phyloP scores from a whole-genome alignment of 2,797 vertebrate genomes.

The Corythornis leucogaster region DNA sequence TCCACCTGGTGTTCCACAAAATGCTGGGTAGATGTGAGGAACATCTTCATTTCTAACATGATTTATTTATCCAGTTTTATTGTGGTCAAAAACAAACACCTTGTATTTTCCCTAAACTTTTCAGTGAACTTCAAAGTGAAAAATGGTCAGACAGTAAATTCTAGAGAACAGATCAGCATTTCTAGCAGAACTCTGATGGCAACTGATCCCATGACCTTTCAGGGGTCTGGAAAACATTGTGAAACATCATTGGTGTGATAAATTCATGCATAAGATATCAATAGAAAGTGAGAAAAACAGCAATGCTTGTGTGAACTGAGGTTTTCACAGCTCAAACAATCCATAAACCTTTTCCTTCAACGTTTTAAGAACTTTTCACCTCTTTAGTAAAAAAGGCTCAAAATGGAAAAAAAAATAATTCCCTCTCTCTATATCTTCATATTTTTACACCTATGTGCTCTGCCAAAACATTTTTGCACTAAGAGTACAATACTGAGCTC shows the following conservation, averaged over 20 bases:
- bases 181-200: constrained; percentile 4
- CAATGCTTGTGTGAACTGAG: constrained; percentile 36
- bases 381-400: constrained; percentile 38
- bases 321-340: constrained; percentile 67
- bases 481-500: background rate
- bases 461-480: constrained; percentile 56
- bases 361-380: constrained; percentile 50
- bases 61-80: background rate
- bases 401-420: constrained; percentile 51
- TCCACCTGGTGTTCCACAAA: background rate
- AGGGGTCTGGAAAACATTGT: background rate
- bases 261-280: constrained; percentile 24
- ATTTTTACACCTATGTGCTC: constrained; percentile 44
- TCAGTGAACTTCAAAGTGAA: background rate
- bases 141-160: background rate
- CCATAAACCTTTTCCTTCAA: constrained; percentile 31
- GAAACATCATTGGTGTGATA: constrained; percentile 42
- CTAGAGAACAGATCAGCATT: background rate
- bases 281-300: constrained; percentile 58
- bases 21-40: background rate
- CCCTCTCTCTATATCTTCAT: background rate
- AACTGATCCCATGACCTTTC: constrained; percentile 24
- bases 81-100: background rate
- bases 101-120: background rate
- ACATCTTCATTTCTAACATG: background rate